Evolutionary conservation across 2,888 invertebrate genomes (phyloP).

Genomic region (Diaphora mendica): DNA sequence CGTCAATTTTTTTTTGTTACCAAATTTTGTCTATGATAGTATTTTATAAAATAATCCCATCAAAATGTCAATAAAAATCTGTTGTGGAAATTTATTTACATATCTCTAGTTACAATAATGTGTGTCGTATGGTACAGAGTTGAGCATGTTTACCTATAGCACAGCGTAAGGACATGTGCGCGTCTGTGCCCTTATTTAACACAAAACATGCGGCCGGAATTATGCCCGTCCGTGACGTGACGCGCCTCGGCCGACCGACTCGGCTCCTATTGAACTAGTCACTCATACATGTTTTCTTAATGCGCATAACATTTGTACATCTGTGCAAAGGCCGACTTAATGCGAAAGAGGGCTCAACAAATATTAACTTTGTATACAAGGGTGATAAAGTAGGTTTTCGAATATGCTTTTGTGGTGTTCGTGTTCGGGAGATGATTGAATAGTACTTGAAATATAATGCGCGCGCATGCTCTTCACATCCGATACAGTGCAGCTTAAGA

Average conservation of each 20-base stretch:
- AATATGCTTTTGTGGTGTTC: constrained; percentile 13
- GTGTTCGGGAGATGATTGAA: constrained; percentile 21
- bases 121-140: neutral
- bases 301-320: constrained; percentile 71
- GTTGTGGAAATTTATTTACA: no score
- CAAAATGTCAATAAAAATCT: no score
- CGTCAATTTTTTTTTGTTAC: no score
- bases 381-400: constrained; percentile 8
- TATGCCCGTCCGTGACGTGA: constrained; percentile 10
- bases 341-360: constrained; percentile 4
- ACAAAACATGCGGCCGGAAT: neutral
- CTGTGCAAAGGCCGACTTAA: constrained; percentile 52
- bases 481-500: constrained; percentile 58
- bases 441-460: constrained; percentile 36
- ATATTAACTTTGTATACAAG: neutral
- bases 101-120: neutral
- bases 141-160: neutral
- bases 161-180: neutral
- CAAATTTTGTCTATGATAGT: no score
- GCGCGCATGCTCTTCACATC: constrained; percentile 55
- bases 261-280: constrained; percentile 62
- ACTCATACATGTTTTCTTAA: constrained; percentile 67
- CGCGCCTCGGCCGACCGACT: constrained; percentile 1
- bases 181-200: neutral
- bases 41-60: no score